Percentiles rank a stretch among this genome's conserved stretches.
Conservation (phyloP, 2,888 invertebrate genomes). For the Liodrosophila aerea region DNA sequence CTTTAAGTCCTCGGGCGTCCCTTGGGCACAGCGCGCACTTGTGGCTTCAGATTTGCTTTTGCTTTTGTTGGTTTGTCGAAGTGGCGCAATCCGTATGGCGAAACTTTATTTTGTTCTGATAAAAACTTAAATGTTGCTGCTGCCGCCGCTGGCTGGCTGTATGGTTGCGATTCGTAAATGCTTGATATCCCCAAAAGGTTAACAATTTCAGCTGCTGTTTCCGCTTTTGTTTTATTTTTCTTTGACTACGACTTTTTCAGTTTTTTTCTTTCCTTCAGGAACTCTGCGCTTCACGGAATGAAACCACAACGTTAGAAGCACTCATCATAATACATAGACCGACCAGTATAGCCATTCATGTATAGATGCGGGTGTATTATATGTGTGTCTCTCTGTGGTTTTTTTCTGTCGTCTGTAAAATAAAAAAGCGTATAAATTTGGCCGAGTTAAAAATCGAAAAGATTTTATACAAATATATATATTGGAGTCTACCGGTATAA, state of each 20-base stretch:
- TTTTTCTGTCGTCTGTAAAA: constrained; percentile 21
- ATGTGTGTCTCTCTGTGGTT: constrained; percentile 19
- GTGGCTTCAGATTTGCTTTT: constrained; percentile 44
- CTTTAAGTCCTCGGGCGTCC: constrained; percentile 47
- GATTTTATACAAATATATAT: constrained; percentile 8
- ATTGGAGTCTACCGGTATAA: too few species aligned
- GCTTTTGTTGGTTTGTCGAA: constrained; percentile 16
- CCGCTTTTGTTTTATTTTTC: constrained; percentile 24
- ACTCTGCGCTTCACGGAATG: constrained; percentile 52
- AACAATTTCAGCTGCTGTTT: constrained; percentile 60
- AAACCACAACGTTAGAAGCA: constrained; percentile 48
- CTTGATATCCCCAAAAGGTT: constrained; percentile 74
- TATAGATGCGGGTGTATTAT: constrained; percentile 1
- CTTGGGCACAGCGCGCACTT: constrained; percentile 42
- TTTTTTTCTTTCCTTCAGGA: constrained; percentile 30
- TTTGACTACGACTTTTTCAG: constrained; percentile 36
- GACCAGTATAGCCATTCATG: constrained; percentile 3
- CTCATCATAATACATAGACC: constrained; percentile 17
- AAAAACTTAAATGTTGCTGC: constrained; percentile 68
- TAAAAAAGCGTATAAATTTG: too few species aligned
- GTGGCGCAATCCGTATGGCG: constrained; percentile 41
- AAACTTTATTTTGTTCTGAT: constrained; percentile 68
- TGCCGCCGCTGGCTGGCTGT: constrained; percentile 33
- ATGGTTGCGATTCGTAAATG: constrained; percentile 64
- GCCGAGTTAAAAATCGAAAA: constrained; percentile 20